A percentile compares a stretch with the other conserved stretches of the same genome.
Conservation (phyloP, 2,888 invertebrate genomes). For the Micoletzkya japonica region DNA sequence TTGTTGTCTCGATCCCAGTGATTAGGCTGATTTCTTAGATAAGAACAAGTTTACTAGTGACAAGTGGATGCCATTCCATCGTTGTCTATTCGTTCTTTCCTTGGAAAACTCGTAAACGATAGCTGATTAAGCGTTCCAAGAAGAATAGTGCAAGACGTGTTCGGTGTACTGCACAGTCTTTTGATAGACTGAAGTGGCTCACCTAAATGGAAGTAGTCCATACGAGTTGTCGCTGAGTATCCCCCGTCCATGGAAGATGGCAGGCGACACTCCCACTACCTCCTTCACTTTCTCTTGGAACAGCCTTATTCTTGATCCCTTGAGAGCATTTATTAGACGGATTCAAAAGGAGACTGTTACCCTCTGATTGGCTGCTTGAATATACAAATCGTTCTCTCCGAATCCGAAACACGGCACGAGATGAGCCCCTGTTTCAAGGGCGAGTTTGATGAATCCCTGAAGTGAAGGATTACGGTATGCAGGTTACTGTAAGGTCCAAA, state of each 20-base stretch:
- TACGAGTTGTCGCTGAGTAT: slow-evolving; percentile 83
- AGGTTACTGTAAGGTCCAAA: not conserved
- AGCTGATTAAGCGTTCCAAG: not conserved
- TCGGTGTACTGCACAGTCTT: not conserved
- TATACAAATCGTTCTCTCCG: slow-evolving; percentile 66
- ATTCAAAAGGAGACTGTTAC: no score
- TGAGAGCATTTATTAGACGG: no score
- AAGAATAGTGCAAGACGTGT: not conserved
- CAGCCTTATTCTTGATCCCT: slow-evolving; percentile 40
- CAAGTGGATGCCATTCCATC: no score
- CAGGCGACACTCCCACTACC: slow-evolving; percentile 65
- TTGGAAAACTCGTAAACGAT: no score
- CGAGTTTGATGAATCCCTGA: slow-evolving; percentile 47
- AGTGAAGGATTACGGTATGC: not conserved
- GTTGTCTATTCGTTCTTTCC: no score
- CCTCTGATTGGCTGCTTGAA: slow-evolving; percentile 33
- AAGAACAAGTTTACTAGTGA: no score
- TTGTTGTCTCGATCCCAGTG: no score
- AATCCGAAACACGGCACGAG: slow-evolving; percentile 66
- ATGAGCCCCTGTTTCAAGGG: slow-evolving; percentile 57
- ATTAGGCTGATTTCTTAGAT: no score
- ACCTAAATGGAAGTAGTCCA: slow-evolving; percentile 78
- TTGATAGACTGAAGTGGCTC: not conserved
- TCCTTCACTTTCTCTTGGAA: slow-evolving; percentile 58
- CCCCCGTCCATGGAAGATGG: slow-evolving; percentile 73